phyloP scores from a whole-genome alignment of 2,888 invertebrate genomes.

The Ectemnius lituratus region DNA sequence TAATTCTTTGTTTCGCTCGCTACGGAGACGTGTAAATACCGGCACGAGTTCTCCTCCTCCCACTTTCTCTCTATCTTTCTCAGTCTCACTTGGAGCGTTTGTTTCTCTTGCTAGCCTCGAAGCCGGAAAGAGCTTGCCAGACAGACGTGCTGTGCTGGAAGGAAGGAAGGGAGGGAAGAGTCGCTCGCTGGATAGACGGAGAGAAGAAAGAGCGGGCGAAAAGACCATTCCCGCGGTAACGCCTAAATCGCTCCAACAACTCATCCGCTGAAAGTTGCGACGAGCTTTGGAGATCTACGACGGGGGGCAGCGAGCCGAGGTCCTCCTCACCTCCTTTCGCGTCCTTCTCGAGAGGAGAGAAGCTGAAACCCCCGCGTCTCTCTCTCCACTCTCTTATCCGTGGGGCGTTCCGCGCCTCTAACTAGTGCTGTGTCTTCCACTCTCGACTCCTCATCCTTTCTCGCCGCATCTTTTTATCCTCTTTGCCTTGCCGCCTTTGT shows the following conservation, averaged over 20 bases:
- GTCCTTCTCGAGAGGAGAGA: conserved; percentile 22
- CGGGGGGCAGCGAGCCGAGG: conserved; percentile 41
- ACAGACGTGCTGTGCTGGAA: conserved; percentile 42
- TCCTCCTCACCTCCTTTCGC: conserved; percentile 48
- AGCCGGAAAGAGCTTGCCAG: conserved; percentile 41
- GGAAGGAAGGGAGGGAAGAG: conserved; percentile 45
- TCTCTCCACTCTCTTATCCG: conserved; percentile 49
- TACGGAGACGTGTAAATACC: conserved; percentile 75
- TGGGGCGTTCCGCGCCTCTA: conserved; percentile 16
- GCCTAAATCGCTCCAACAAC: conserved; percentile 77
- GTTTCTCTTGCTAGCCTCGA: conserved; percentile 36
- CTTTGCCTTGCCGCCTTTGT: conserved; percentile 14
- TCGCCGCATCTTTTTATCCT: conserved; percentile 8
- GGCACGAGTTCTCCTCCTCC: conserved; percentile 50
- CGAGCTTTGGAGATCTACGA: conserved; percentile 74
- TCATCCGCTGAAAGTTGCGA: conserved; percentile 76
- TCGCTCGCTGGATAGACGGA: conserved; percentile 42
- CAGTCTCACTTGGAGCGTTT: conserved; percentile 28
- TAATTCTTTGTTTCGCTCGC: conserved; percentile 75
- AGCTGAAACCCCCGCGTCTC: conserved; percentile 31
- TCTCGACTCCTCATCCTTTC: conserved; percentile 2
- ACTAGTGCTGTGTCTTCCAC: conserved; percentile 18
- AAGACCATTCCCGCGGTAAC: conserved; percentile 72
- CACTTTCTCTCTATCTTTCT: conserved; percentile 50
- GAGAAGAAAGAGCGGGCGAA: conserved; percentile 52